These are phyloP conservation scores for Hemichromis elongatus DNA, from an alignment of 2,113 vertebrate species.

Conservation along the genomic window DNA sequence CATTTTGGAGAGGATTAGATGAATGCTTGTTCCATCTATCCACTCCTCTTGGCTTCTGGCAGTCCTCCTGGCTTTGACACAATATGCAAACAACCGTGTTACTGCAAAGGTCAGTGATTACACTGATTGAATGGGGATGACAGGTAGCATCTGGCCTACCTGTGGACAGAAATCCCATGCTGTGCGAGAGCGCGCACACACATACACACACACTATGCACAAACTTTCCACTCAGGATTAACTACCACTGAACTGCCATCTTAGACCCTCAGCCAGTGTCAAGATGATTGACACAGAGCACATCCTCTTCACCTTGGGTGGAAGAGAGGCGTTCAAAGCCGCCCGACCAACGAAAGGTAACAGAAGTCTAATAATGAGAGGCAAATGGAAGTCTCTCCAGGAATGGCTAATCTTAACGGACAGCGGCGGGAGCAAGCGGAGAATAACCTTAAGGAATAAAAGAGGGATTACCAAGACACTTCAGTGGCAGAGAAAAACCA, in stretches of 20 bases:
- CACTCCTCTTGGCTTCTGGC: slow-evolving; percentile 30
- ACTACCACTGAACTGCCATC: slow-evolving; percentile 38
- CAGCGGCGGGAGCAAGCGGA: slow-evolving; percentile 51
- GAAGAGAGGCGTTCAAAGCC: slow-evolving; percentile 29
- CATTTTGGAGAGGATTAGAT: neutral
- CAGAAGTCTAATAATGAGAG: slow-evolving; percentile 66
- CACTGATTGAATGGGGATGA: slow-evolving; percentile 62
- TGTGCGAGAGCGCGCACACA: neutral
- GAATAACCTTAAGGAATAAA: slow-evolving; percentile 73
- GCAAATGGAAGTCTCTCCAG: slow-evolving; percentile 69
- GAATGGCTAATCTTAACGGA: slow-evolving; percentile 71
- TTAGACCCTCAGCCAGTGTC: slow-evolving; percentile 39
- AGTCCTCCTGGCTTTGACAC: slow-evolving; percentile 9
- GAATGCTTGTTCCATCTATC: neutral
- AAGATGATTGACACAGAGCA: slow-evolving; percentile 49
- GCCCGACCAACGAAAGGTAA: slow-evolving; percentile 24
- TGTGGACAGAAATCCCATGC: slow-evolving; percentile 57
- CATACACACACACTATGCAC: neutral
- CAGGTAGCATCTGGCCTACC: slow-evolving; percentile 69
- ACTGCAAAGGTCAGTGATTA: slow-evolving; percentile 64
- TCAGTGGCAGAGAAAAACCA: slow-evolving; percentile 56
- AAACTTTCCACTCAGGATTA: slow-evolving; percentile 42
- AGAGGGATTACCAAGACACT: slow-evolving; percentile 73
- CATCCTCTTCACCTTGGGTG: slow-evolving; percentile 35
- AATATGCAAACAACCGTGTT: slow-evolving; percentile 58